Evolutionary conservation across 2,888 invertebrate genomes (phyloP).

Genomic region (Apodemia duryi): DNA sequence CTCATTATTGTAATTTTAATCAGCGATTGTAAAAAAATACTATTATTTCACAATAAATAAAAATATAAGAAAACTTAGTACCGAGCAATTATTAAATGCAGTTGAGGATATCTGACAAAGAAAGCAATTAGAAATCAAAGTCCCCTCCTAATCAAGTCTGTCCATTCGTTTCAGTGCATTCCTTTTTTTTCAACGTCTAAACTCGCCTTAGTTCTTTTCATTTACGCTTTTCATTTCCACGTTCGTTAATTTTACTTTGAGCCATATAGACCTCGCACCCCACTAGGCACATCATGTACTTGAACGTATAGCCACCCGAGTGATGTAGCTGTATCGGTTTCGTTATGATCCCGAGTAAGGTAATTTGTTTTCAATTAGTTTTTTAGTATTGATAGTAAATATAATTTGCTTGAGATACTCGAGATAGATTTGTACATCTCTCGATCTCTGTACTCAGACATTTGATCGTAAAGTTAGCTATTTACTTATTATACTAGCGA

Average conservation of each 20-base stretch:
- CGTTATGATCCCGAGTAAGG: not conserved
- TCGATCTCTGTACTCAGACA: too few relatives aligned
- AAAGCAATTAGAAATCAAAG: slow-evolving; percentile 16
- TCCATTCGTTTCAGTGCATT: slow-evolving; percentile 10
- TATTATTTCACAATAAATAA: not conserved
- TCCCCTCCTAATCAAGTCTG: slow-evolving; percentile 15
- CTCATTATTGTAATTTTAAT: too few relatives aligned
- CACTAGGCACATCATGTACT: not conserved
- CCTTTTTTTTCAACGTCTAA: slow-evolving; percentile 12
- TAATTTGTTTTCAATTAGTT: too few relatives aligned
- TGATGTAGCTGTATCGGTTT: not conserved
- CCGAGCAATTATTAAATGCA: slow-evolving; percentile 1
- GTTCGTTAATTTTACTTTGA: slow-evolving; percentile 15
- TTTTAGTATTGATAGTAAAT: too few relatives aligned
- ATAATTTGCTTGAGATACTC: too few relatives aligned
- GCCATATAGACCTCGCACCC: not conserved
- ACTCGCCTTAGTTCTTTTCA: slow-evolving; percentile 15
- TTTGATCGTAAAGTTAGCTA: too few relatives aligned
- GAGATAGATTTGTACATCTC: too few relatives aligned
- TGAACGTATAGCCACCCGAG: not conserved
- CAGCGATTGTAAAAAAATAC: too few relatives aligned
- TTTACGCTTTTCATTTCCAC: slow-evolving; percentile 13
- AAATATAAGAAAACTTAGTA: not conserved
- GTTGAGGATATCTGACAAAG: slow-evolving; percentile 3
- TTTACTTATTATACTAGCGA: too few relatives aligned